Base-by-base conservation (phyloP, 2,113 vertebrate genomes). In the Euleptes europaea region DNA sequence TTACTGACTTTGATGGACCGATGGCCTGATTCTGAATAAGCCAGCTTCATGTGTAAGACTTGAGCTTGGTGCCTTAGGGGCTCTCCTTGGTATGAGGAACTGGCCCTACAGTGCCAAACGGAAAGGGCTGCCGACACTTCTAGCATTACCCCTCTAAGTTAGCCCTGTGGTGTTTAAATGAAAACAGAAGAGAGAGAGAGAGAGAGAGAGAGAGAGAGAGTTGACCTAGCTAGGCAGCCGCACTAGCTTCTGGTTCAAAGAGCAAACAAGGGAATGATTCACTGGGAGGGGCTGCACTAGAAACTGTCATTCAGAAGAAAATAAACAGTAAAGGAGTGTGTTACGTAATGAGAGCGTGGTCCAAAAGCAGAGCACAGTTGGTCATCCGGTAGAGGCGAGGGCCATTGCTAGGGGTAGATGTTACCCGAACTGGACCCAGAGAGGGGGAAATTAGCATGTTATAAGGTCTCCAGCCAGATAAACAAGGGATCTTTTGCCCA, bases 221-320 rank as follows among this genome's bases (percentile, higher is more conserved):
- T 15, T 11, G 87, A 31, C 81, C 28, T 86, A 15, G 23, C 33
- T 11, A 88, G 78, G 91, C 90, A 89, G 84, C 88, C 9, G 89
- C 83, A 88, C 89, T 94, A 90, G 90, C 84, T 92, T 86, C 83
- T 89, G 92, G 92, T 93, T 90, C 94, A 84, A 78, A 88, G 91
- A 9, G 92, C 78, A 86, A 92, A 92, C 84, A 86, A 86, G 90
- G 82, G 90, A 82, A 85, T 95, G 93, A 93, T 86, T 93, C 94
- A 94, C 67, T 92, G 92, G 92, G 92, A 94, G 93, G 92, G 33
- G 49, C 28, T 33, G 26, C 6, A 67, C 7, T 2, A 44, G 38
- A 73, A 60, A 63, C 42, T 4, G 26, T 38, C 7, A 42, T 12
- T 49, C 42, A 71, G 69, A 57, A 31, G 5, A 51, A 12, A 81